phyloP scores from a whole-genome alignment of 2,113 vertebrate genomes.

The Gila orcuttii region DNA sequence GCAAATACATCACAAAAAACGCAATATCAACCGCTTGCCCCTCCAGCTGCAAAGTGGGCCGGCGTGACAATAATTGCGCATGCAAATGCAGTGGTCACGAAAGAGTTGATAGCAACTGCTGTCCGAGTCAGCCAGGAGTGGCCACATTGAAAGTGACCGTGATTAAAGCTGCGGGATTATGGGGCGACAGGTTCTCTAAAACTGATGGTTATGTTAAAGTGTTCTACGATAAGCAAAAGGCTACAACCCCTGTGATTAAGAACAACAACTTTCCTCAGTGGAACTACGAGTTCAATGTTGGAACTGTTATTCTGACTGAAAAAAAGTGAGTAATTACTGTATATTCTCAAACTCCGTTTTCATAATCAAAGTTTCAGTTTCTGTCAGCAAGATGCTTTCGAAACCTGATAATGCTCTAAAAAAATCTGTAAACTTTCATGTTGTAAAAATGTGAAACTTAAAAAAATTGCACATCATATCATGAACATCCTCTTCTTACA shows the following conservation, averaged over 20 bases:
- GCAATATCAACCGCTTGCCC: constrained; percentile 65
- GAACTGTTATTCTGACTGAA: background rate
- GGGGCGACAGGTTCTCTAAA: constrained; percentile 63
- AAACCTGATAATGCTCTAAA: background rate
- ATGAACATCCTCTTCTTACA: background rate
- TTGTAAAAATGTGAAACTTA: too few relatives aligned
- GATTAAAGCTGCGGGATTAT: constrained; percentile 57
- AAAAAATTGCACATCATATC: background rate
- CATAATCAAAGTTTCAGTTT: background rate
- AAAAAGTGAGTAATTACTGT: constrained; percentile 27
- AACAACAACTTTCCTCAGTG: constrained; percentile 68
- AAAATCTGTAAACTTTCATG: too few relatives aligned
- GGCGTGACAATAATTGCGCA: constrained; percentile 51
- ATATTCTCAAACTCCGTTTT: background rate
- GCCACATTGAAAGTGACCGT: constrained; percentile 69
- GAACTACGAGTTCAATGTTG: constrained; percentile 49
- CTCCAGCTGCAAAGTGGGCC: constrained; percentile 56
- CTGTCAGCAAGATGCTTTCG: background rate
- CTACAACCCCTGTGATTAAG: constrained; percentile 26
- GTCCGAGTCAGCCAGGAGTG: constrained; percentile 66
- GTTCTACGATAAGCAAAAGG: constrained; percentile 18
- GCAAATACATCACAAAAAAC: constrained; percentile 64
- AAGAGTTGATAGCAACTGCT: constrained; percentile 69
- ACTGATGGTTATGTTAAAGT: constrained; percentile 76
- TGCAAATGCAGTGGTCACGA: constrained; percentile 67